phyloP scores from a whole-genome alignment of 2,113 vertebrate species.

The Silurus glanis region DNA sequence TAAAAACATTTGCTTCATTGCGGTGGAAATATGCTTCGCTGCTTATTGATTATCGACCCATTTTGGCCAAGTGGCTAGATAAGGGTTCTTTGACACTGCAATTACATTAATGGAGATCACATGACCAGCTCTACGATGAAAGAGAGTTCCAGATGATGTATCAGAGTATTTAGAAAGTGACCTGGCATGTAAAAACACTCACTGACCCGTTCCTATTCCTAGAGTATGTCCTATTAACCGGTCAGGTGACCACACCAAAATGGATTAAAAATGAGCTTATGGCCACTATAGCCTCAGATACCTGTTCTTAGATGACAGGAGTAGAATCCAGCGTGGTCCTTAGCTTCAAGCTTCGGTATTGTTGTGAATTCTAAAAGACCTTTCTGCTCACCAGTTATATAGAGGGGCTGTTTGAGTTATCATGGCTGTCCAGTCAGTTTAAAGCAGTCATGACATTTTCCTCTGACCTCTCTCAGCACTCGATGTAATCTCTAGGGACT shows the following conservation, averaged over 20 bases:
- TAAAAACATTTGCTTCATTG: conserved; percentile 64
- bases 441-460: background rate
- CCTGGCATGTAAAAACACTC: background rate
- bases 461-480: background rate
- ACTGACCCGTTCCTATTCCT: no score
- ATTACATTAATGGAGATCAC: conserved; percentile 1
- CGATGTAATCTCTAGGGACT: background rate
- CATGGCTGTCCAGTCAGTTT: background rate
- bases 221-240: background rate
- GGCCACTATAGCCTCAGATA: background rate
- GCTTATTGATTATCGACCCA: conserved; percentile 57
- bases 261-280: background rate
- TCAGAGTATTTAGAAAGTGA: background rate
- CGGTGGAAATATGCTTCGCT: conserved; percentile 59
- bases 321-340: background rate
- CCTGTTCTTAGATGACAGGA: background rate
- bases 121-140: background rate
- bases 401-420: background rate
- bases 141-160: background rate
- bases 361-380: background rate
- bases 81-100: conserved; percentile 19
- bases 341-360: background rate
- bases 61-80: conserved; percentile 2
- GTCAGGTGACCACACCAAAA: background rate
- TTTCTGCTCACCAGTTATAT: background rate